phyloP scores from a whole-genome alignment of 92 coral and sea anemone genomes.

The Porites lobata region DNA sequence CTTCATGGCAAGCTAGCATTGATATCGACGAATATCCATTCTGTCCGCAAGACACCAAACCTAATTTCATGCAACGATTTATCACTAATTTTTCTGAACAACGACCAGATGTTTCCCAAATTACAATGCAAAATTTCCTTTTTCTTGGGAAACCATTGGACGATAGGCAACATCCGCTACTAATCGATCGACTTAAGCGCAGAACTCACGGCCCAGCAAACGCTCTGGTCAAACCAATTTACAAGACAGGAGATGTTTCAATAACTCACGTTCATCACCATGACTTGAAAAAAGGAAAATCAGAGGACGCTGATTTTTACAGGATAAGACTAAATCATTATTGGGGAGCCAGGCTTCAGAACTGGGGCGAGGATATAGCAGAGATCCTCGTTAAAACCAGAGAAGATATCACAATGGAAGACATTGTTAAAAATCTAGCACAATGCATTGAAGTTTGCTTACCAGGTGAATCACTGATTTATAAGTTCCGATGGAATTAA shows the following conservation, averaged over 20 bases:
- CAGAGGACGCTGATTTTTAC: conserved; percentile 28
- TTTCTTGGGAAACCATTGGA: conserved; percentile 75
- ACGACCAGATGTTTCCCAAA: conserved; percentile 57
- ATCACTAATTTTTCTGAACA: conserved; percentile 26
- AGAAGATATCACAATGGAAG: conserved; percentile 57
- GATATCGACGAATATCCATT: conserved; percentile 83
- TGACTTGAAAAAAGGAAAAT: conserved; percentile 18
- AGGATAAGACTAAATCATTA: conserved; percentile 80
- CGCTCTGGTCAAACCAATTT: conserved; percentile 72
- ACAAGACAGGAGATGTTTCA: conserved; percentile 42
- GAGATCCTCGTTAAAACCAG: conserved; percentile 60
- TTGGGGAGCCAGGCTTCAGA: conserved; percentile 88
- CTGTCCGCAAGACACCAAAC: conserved; percentile 54
- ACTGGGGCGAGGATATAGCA: conserved; percentile 88
- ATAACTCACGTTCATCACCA: conserved; percentile 65
- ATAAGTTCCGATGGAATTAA: conserved; percentile 33
- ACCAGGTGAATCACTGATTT: conserved; percentile 25
- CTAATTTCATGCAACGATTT: conserved; percentile 58
- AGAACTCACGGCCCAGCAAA: conserved; percentile 63
- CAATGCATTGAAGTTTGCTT: conserved; percentile 47
- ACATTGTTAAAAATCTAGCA: conserved; percentile 48
- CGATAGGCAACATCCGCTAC: conserved; percentile 56
- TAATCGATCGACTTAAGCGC: conserved; percentile 75
- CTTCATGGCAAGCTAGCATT: conserved; percentile 63
- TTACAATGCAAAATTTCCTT: conserved; percentile 70